These are phyloP conservation scores for Eremophila alpestris DNA, from an alignment of 2,797 vertebrate genomes.

Conservation along the genomic window DNA sequence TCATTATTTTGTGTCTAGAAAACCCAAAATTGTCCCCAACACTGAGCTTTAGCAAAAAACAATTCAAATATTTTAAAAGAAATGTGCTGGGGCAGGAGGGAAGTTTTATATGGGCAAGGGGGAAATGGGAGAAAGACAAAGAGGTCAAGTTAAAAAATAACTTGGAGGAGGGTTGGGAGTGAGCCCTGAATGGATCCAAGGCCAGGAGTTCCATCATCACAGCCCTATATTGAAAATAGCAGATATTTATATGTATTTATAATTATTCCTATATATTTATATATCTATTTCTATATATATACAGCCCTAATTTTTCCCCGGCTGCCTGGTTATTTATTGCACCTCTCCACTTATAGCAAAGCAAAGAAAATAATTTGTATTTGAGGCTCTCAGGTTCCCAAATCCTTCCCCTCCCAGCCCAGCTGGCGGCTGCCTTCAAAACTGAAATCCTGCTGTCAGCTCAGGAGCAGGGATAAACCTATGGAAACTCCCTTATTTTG, in stretches of 20 bases:
- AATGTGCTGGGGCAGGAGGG: neutral
- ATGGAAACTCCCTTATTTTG: fast-evolving
- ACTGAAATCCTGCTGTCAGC: neutral
- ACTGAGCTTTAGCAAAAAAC: fast-evolving
- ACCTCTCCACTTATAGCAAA: neutral
- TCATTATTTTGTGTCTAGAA: fast-evolving
- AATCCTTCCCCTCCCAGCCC: neutral
- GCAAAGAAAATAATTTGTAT: neutral
- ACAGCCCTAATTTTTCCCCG: neutral
- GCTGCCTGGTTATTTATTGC: neutral
- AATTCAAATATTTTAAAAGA: neutral
- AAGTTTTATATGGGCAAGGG: neutral
- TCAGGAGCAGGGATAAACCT: fast-evolving
- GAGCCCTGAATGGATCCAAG: neutral
- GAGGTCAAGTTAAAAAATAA: neutral
- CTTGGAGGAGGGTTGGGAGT: neutral
- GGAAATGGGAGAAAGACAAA: neutral
- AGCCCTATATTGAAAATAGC: neutral
- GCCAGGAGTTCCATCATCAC: neutral
- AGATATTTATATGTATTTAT: neutral
- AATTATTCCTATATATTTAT: neutral
- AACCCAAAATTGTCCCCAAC: neutral
- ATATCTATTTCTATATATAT: neutral
- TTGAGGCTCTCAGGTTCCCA: neutral
- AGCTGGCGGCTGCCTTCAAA: conserved; percentile 12